Base-by-base conservation (phyloP, 2,797 vertebrate species). In the Rhinatrema bivittatum region DNA sequence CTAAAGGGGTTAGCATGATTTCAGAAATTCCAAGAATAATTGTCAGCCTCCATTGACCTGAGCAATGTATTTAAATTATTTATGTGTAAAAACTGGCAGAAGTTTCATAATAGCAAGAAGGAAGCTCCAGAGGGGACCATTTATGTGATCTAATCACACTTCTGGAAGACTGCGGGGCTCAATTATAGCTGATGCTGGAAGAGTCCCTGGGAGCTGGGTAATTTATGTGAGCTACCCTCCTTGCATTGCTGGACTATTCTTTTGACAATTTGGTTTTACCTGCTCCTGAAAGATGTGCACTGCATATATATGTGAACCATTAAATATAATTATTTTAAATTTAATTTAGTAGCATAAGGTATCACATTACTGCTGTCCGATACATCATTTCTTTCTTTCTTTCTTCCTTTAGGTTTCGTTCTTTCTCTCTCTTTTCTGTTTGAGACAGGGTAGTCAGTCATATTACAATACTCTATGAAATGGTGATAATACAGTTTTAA, bases 31-130 rank as follows among this genome's bases (percentile, higher is more conserved):
- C 9, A 17, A 46, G 47, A 46, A 56, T 63, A 70, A 68, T 50
- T 65, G 65, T 50, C 50, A 54, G 39, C 33, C 49, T 49, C 43
- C 43, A 38, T 33, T 35, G 42, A 49, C 58, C 42, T 59, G 48
- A 71, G 53, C 41, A 44, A 72, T 76, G 68, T 68, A 29, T 36
- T 46, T 75, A 62, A 71, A 77, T 77, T 78, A 78, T 78, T 77
- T 70, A 77, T 71, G 39, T 47, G 36, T 47, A 50, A 63, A 72
- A 63, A 30, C 25, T 48, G 53, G 68, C 51, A 70, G 59, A 53
- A 62, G 58, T 74, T 70, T 72, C 60, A 49, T 58, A 60, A 41
- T 63, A 42, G 49, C 71, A 72, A 68, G 57, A 56, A 60, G 46
- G 28, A 20, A 36, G 50, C 41, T 65, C 64, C 50, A 44, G 36